Conservation (phyloP, 2,113 vertebrate species). For the Proteles cristata region DNA sequence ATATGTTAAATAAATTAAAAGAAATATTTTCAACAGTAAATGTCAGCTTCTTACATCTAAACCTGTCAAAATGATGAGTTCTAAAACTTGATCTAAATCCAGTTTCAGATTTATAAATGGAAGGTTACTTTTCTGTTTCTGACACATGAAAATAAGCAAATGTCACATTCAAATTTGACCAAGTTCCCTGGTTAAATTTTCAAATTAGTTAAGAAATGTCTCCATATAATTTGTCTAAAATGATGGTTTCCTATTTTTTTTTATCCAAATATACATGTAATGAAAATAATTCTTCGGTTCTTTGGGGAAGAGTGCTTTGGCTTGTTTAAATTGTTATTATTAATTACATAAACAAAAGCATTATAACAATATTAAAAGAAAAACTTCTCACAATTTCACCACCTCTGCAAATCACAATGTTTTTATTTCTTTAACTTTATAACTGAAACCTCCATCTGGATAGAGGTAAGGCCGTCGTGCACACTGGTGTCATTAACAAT, state of each 20-base stretch:
- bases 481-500: background rate
- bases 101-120: constrained; percentile 65
- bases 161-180: constrained; percentile 50
- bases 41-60: constrained; percentile 43
- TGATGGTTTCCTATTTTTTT: background rate
- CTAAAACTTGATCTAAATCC: constrained; percentile 54
- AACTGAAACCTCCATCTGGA: constrained; percentile 31
- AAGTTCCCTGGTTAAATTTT: constrained; percentile 49
- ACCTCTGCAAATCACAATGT: constrained; percentile 43
- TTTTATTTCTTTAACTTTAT: constrained; percentile 55
- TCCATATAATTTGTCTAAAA: constrained; percentile 45
- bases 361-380: background rate
- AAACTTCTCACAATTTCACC: constrained; percentile 14
- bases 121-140: constrained; percentile 58
- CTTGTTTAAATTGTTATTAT: constrained; percentile 22
- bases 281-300: constrained; percentile 17
- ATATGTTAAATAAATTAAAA: constrained; percentile 60
- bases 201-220: constrained; percentile 45
- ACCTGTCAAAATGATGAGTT: constrained; percentile 44
- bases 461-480: background rate
- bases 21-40: constrained; percentile 72
- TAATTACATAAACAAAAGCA: constrained; percentile 14
- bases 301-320: background rate
- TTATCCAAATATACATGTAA: background rate
- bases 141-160: constrained; percentile 62